Evolutionary conservation across 2,797 vertebrate genomes (phyloP).

Genomic region (Craterocephalus amniculus): DNA sequence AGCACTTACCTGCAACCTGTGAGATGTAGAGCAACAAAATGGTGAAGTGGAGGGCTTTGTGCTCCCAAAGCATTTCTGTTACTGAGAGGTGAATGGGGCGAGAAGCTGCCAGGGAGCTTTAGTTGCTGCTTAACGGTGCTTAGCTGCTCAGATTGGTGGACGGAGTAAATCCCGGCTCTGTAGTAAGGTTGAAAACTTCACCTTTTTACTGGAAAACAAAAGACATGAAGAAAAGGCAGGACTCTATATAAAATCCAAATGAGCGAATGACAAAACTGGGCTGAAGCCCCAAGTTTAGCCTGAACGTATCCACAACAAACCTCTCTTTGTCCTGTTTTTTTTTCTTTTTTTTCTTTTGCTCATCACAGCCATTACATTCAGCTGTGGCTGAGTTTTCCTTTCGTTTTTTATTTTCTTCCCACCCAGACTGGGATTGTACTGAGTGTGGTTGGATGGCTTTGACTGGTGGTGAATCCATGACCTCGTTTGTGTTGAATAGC

Average conservation of each 20-base stretch:
- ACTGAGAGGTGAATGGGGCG: conserved; percentile 2
- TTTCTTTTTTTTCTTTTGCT: background rate
- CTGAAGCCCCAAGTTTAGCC: conserved; percentile 10
- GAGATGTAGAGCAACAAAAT: conserved; percentile 44
- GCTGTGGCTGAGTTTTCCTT: conserved; percentile 2
- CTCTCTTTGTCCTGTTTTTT: background rate
- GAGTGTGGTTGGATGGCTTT: conserved; percentile 37
- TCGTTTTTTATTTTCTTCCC: background rate
- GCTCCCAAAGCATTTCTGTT: conserved; percentile 59
- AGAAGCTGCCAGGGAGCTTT: conserved; percentile 20
- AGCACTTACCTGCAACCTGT: conserved; percentile 62
- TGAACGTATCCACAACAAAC: conserved; percentile 23
- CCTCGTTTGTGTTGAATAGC: conserved; percentile 75
- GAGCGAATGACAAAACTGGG: background rate
- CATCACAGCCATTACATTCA: conserved; percentile 5
- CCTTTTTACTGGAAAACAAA: conserved; percentile 31
- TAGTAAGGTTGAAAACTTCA: conserved; percentile 10
- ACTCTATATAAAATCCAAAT: conserved; percentile 32
- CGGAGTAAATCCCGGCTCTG: conserved; percentile 50
- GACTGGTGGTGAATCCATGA: conserved; percentile 65
- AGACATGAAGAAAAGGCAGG: conserved; percentile 14
- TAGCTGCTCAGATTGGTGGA: conserved; percentile 39
- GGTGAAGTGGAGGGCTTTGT: conserved; percentile 46
- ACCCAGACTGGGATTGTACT: conserved; percentile 5
- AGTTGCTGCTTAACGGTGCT: conserved; percentile 27